A percentile compares a stretch with the other conserved stretches of the same genome.
Conservation (phyloP, 2,797 vertebrate species). For the Acanthopagrus latus region DNA sequence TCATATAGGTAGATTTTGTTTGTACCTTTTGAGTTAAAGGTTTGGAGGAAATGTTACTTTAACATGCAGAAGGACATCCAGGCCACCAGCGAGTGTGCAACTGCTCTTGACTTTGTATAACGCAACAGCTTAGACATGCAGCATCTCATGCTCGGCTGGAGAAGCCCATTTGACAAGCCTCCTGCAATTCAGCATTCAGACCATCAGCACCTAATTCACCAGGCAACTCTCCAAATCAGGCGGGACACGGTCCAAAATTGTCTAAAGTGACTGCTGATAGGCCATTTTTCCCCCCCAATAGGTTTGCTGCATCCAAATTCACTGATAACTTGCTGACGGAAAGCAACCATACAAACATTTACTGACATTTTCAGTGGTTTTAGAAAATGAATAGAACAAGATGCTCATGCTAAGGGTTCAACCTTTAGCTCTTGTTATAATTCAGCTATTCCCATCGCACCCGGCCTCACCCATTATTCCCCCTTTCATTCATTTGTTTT, state of each 20-base stretch:
- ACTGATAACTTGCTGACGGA: constrained; percentile 22
- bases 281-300: not conserved
- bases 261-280: constrained; percentile 17
- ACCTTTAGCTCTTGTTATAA: constrained; percentile 39
- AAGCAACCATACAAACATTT: constrained; percentile 4
- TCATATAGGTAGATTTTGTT: constrained; percentile 41
- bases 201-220: constrained; percentile 13
- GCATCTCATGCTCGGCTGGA: constrained; percentile 88
- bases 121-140: constrained; percentile 88
- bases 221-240: constrained; percentile 15
- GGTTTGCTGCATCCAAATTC: constrained; percentile 2
- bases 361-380: constrained; percentile 10
- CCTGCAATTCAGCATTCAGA: constrained; percentile 39
- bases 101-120: constrained; percentile 79
- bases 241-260: constrained; percentile 5
- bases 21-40: constrained; percentile 13
- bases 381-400: constrained; percentile 15
- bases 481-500: constrained; percentile 30
- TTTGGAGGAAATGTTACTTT: constrained; percentile 34
- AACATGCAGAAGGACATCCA: constrained; percentile 54
- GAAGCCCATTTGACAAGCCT: constrained; percentile 68
- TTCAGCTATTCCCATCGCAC: constrained; percentile 21
- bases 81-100: constrained; percentile 60
- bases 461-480: constrained; percentile 17
- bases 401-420: constrained; percentile 13